Evolutionary conservation across 2,113 vertebrate species (phyloP).

Genomic region (Macrotis lagotis): DNA sequence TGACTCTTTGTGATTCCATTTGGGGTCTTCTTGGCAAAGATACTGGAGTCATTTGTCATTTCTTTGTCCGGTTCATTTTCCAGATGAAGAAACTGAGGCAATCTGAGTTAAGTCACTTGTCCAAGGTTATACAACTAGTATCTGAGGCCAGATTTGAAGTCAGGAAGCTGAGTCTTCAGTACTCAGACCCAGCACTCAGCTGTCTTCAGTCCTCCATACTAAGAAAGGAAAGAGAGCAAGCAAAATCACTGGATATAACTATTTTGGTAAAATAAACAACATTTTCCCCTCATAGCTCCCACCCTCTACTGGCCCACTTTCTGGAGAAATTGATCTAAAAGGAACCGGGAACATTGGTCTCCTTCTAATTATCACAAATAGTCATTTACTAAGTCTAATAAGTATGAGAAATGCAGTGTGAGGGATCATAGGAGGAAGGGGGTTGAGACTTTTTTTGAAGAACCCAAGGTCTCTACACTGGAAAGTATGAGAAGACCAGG

Average conservation of each 20-base stretch:
- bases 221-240: background rate
- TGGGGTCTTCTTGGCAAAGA: background rate
- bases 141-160: background rate
- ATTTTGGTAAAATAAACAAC: background rate
- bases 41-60: background rate
- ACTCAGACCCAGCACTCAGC: background rate
- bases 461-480: background rate
- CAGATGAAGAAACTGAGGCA: background rate
- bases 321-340: background rate
- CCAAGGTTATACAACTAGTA: background rate
- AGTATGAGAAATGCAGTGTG: background rate
- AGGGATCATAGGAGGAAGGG: background rate
- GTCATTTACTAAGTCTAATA: background rate
- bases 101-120: background rate
- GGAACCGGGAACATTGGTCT: background rate
- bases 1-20: background rate
- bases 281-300: background rate
- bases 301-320: background rate
- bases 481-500: slow-evolving; percentile 2
- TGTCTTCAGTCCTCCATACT: background rate
- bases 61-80: background rate
- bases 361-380: background rate
- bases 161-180: background rate
- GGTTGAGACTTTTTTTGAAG: background rate
- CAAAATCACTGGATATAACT: background rate